A percentile compares a stretch with the other conserved stretches of the same genome.
Conservation (phyloP, 2,797 vertebrate genomes). For the Poecilia wingei region DNA sequence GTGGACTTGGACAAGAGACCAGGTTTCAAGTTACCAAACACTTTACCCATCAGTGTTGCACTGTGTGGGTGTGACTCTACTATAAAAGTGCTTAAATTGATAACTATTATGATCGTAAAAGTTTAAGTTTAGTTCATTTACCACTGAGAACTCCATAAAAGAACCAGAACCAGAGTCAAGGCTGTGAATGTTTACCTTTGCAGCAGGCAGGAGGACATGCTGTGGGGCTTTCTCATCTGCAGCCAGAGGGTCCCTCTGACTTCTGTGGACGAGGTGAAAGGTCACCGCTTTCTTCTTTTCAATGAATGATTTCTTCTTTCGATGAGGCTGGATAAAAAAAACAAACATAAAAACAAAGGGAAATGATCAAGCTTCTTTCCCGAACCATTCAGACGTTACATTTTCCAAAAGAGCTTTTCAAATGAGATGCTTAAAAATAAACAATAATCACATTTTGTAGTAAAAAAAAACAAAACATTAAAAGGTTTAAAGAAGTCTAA, state of each 20-base stretch:
- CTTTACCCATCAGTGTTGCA: background rate
- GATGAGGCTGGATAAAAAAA: constrained; percentile 85
- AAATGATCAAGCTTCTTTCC: rapidly evolving
- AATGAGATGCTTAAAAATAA: background rate
- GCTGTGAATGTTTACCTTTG: constrained; percentile 69
- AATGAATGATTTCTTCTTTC: constrained; percentile 95
- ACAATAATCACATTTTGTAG: background rate
- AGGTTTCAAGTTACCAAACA: background rate
- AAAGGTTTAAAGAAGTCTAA: background rate
- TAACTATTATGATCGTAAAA: background rate
- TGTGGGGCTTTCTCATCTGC: constrained; percentile 96
- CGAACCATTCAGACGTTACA: background rate
- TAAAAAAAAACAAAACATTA: background rate
- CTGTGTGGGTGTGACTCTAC: background rate
- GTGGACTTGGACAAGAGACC: background rate
- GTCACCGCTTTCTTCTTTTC: constrained; percentile 95
- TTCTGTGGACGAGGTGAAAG: constrained; percentile 96
- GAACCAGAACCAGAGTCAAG: background rate
- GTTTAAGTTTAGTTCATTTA: background rate
- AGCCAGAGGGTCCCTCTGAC: constrained; percentile 93
- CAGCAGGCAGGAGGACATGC: constrained; percentile 88
- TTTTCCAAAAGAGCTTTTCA: background rate
- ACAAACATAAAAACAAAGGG: background rate
- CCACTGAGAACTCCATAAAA: background rate
- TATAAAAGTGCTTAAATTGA: background rate